Evolutionary conservation across 2,113 vertebrate genomes (phyloP), one percentile per base, ranked within the genome.

Genomic region (Nibea coibor): DNA sequence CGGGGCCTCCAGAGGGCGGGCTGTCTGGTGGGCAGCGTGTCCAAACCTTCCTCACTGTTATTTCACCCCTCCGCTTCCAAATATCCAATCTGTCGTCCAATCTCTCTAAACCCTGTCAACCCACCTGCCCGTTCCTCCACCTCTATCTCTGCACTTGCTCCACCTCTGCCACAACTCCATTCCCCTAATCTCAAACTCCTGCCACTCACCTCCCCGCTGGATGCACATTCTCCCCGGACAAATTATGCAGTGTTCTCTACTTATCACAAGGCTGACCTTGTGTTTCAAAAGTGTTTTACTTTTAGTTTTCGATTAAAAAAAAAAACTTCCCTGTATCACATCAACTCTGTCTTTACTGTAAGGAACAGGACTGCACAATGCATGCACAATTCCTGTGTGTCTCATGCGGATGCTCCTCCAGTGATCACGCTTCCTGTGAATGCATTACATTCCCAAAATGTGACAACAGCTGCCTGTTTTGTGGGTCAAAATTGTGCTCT

Each of bases 41-140:
- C 77, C 66, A 48, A 73, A 72, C 77, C 69, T 75, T 50, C 69
- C 75, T 87, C 70, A 22, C 86, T 80, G 85, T 78, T 90, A 93
- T 87, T 86, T 77, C 64, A 88, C 80, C 56, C 83, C 77, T 79
- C 58, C 65, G 70, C 61, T 39, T 87, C 50, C 72, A 67, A 85
- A 72, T 73, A 79, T 74, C 20, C 78, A 88, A 80, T 85, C 78
- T 83, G 67, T 75, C 64, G 19, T 74, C 70, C 53, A 39, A 58
- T 63, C 76, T 75, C 61, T 51, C 57, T 61, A 72, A 83, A 82
- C 66, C 85, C 64, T 67, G 24, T 82, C 72, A 83, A 70, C 63
- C 53, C 12, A 54, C 64, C 69, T 48, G 73, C 28, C 50, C 12
- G 17, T 42, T 51, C 62, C 47, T 48, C 62, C 51, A 70, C 62